Base-by-base conservation (phyloP, 2,888 invertebrate genomes). In the Rhodophaea formosa region DNA sequence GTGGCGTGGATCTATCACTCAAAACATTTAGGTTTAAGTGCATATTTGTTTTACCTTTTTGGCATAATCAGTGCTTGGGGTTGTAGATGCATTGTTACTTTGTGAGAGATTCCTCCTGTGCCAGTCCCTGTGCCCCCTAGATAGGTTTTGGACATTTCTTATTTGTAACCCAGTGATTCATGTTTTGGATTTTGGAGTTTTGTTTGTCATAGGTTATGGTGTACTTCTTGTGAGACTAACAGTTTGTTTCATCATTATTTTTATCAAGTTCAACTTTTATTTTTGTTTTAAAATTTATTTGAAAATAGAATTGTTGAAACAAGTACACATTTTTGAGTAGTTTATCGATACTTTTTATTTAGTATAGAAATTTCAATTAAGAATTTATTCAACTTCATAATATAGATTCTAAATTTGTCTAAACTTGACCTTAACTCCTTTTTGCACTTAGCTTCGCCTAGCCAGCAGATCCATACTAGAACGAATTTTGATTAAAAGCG, bases 61-160 rank as follows among this genome's bases (percentile, higher is more conserved):
- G 56, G 57, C 63, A 59, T 57, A 59, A 46, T 56, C 54, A 51
- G 32, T 61, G 66, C 62, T 67, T 65, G 62, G 62, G 32, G 59
- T 65, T 57, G 49, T 59, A 61, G 62, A 43, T 44, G 49, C 49
- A 49, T 49, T 49, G 49, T 49, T 56, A 62, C 61, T 62, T 64
- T 62, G 47, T 60, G 55, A 52, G 49, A 56, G 55, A 57, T 35
- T 16, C 32, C 53, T 39, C 53, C 54, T 5, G 39, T 59, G 59
- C 49, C 56, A 12, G 52, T 15, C 29, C 16, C n/a, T 44, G 12
- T 12, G 15, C 16, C 17, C 8, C 32, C 5, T 14, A n/a, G 6
- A 39, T 46, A 23, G 23, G n/a, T 14, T 42, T 32, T 8, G 47
- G 56, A 12, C 39, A 29, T 44, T 45, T 45, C 23, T 54, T 45